Conservation (phyloP, 1,140 invertebrate species). For the Trichonephila inaurata region DNA sequence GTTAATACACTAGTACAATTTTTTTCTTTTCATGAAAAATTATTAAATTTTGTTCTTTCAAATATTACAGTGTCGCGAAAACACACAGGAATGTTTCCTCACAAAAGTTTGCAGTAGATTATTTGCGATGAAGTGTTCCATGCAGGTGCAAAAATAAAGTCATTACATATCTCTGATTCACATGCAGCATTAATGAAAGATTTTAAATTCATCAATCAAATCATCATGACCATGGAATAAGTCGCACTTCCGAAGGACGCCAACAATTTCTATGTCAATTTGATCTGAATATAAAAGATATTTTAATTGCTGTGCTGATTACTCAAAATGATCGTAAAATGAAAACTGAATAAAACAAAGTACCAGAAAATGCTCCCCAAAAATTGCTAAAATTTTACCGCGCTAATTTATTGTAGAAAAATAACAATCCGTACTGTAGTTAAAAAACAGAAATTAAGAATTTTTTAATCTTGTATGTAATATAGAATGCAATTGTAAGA, state of each 20-base stretch:
- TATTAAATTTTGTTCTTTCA: neutral
- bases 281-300: neutral
- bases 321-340: neutral
- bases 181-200: slow-evolving; percentile 91
- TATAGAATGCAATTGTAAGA: no score
- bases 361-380: neutral
- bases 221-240: slow-evolving; percentile 98
- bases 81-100: no score
- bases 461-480: no score
- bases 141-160: neutral
- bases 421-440: neutral
- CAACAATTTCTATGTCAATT: slow-evolving; percentile 85
- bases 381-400: neutral
- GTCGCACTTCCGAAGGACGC: slow-evolving; percentile 96
- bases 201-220: slow-evolving; percentile 95
- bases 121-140: no score
- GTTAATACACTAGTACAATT: no score
- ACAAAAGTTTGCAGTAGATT: no score
- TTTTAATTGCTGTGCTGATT: neutral
- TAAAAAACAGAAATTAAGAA: neutral
- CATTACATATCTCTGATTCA: neutral
- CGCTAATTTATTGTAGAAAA: neutral
- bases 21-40: neutral
- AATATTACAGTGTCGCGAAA: neutral
- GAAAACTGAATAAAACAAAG: neutral